Evolutionary conservation across 2,888 invertebrate species (phyloP).

Genomic region (Drosophila prostipennis): DNA sequence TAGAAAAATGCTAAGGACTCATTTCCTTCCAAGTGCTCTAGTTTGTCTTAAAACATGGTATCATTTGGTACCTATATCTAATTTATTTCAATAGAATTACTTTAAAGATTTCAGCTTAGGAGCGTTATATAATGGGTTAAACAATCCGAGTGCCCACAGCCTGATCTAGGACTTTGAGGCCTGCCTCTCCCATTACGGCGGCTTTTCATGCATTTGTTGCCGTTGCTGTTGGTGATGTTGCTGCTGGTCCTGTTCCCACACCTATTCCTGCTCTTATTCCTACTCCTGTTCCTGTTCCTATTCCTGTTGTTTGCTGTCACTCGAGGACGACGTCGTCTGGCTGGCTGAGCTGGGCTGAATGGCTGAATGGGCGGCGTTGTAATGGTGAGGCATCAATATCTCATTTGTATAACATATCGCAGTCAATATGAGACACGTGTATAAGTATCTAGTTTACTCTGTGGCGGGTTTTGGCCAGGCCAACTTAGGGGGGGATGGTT

Average conservation of each 20-base stretch:
- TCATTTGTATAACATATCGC: slow-evolving; percentile 74
- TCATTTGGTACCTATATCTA: no score
- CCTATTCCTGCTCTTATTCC: background rate
- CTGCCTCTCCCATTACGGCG: slow-evolving; percentile 12
- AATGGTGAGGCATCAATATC: slow-evolving; percentile 69
- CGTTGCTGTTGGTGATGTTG: slow-evolving; percentile 2
- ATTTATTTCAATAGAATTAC: no score
- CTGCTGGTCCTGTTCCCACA: background rate
- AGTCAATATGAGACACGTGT: slow-evolving; percentile 74
- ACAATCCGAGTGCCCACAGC: slow-evolving; percentile 23
- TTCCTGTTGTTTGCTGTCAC: slow-evolving; percentile 48
- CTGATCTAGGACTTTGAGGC: slow-evolving; percentile 24
- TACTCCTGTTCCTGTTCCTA: slow-evolving; percentile 9
- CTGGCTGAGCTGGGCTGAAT: slow-evolving; percentile 12
- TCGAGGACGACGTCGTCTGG: slow-evolving; percentile 31
- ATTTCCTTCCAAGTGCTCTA: no score
- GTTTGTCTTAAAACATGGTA: no score
- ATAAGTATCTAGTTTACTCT: slow-evolving; percentile 61
- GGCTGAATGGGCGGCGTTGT: slow-evolving; percentile 22
- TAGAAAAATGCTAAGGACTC: no score
- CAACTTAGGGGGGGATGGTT: background rate
- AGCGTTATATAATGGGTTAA: slow-evolving; percentile 18
- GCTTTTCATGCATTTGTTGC: slow-evolving; percentile 16
- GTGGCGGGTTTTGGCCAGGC: slow-evolving; percentile 5
- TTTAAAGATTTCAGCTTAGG: no score